Evolutionary conservation across 2,113 vertebrate species (phyloP), one percentile per base, ranked within the genome.

Genomic region (Tenebrosternarchus preto): DNA sequence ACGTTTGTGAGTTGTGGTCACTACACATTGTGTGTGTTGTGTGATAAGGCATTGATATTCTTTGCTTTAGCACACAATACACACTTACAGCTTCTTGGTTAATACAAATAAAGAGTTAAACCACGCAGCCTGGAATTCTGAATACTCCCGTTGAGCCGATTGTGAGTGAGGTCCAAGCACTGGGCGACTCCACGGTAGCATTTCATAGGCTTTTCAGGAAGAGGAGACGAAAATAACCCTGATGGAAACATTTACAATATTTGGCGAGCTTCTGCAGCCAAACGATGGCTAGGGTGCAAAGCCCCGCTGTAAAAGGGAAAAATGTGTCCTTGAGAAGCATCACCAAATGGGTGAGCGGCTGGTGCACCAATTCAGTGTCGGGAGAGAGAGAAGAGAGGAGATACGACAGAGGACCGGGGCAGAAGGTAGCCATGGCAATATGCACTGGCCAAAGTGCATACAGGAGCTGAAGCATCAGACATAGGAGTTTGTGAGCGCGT

Each of bases 281-380:
- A 74, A 59, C 43, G 61, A 64, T 56, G 60, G 78, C 39, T 17
- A 56, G 72, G 56, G 2, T 61, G 39, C 61, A 80, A 66, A 60
- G 67, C 25, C n/a, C 70, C 22, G 73, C 29, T 73, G 27, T 76
- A 25, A 73, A 68, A 76, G 81, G 24, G 17, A 17, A 39, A 16
- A 67, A 81, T 75, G 75, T 86, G 78, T 50, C 83, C 83, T 84
- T 77, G 39, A 79, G 76, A 25, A 43, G 17, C 19, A 50, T 8
- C 24, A 20, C 29, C 43, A 25, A 17, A 19, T 46, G 43, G 27
- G n/a, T 25, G 39, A 31, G 57, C 63, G 73, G 60, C 8, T 12
- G 43, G 43, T 50, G 12, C 43, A 50, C 11, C 2, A 12, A 2
- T 50, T 50, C 43, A 25, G 33, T 43, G 33, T 59, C 71, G 46